These are phyloP conservation scores for Emydoidea blandingii DNA, from an alignment of 2,797 vertebrate species.

Conservation along the genomic window DNA sequence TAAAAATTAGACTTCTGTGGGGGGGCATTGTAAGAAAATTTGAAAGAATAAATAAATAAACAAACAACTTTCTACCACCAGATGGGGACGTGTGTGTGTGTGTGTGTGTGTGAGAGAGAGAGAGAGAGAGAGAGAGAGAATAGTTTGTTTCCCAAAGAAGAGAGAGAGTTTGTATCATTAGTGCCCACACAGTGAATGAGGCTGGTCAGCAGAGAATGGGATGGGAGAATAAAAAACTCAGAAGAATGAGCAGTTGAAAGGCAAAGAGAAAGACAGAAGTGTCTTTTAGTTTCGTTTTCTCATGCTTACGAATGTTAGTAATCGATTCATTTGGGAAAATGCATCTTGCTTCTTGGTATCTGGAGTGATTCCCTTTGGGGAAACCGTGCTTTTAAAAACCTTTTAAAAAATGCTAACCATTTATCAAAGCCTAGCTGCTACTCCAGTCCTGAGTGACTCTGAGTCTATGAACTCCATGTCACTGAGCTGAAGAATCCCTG, in stretches of 20 bases:
- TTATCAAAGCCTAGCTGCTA: neutral
- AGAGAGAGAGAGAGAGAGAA: neutral
- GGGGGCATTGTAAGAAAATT: neutral
- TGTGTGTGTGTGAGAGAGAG: neutral
- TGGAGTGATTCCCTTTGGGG: neutral
- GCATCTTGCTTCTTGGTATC: neutral
- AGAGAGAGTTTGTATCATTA: neutral
- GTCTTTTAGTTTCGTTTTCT: neutral
- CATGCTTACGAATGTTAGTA: neutral
- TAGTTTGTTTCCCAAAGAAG: neutral
- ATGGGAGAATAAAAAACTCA: neutral
- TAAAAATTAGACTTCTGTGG: neutral
- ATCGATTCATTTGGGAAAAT: neutral
- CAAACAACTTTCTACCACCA: slow-evolving; percentile 1
- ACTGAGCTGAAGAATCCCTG: neutral
- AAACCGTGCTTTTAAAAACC: slow-evolving; percentile 13
- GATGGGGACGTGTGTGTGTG: slow-evolving; percentile 29
- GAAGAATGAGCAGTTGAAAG: neutral
- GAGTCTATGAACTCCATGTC: neutral
- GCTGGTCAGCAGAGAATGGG: neutral
- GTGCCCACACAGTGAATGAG: neutral
- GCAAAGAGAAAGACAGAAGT: neutral
- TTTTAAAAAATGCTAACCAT: neutral
- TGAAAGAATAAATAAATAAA: neutral
- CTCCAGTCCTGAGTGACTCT: neutral